Conservation (phyloP, 2,888 invertebrate genomes). For the Sipunculus nudus region DNA sequence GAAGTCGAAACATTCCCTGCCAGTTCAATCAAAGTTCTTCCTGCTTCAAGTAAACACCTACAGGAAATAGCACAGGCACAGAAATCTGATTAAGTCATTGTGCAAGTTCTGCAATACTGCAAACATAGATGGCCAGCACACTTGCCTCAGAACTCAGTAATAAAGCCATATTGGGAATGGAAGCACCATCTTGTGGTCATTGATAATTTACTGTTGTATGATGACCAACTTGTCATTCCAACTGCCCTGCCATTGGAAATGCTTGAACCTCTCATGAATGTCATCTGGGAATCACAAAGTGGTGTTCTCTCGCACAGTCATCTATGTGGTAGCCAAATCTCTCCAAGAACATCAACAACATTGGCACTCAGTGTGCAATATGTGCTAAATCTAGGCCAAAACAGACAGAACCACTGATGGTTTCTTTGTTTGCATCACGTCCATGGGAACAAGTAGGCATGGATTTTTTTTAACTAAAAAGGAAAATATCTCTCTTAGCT, state of each 20-base stretch:
- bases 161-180: too few species aligned
- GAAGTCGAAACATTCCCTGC: too few species aligned
- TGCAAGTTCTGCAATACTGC: too few species aligned
- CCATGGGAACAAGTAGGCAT: constrained; percentile 1
- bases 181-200: neutral
- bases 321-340: constrained; percentile 2
- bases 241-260: neutral
- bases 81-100: too few species aligned
- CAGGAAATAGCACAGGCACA: too few species aligned
- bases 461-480: neutral
- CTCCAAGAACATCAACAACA: neutral
- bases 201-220: neutral
- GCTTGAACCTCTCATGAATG: constrained; percentile 5
- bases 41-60: too few species aligned
- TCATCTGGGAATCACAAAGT: constrained; percentile 1
- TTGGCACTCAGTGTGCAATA: neutral
- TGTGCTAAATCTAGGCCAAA: neutral
- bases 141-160: too few species aligned
- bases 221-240: constrained; percentile 2
- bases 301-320: neutral
- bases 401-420: neutral
- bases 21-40: too few species aligned
- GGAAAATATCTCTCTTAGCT: neutral
- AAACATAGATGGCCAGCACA: too few species aligned
- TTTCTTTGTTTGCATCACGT: neutral